Conservation (phyloP, 1,140 invertebrate genomes). For the Metaphire vulgaris region DNA sequence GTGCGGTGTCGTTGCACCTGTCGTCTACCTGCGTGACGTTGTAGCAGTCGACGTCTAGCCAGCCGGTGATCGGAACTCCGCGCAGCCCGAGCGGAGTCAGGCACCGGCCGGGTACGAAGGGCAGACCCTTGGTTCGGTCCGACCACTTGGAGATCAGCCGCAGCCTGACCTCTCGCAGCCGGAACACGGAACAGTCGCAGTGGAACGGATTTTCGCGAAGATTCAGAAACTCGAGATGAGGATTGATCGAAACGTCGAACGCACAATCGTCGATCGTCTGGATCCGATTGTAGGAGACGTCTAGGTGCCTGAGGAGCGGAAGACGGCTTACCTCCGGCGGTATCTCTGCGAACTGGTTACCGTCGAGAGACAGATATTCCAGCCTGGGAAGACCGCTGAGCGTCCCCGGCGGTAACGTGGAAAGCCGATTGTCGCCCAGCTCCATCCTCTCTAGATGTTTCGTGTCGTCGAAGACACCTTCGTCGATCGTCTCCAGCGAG, state of each 20-base stretch:
- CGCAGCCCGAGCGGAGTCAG: constrained; percentile 7
- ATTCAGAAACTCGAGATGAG: constrained; percentile 19
- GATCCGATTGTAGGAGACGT: constrained; percentile 29
- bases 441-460: constrained; percentile 21
- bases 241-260: neutral
- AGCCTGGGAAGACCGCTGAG: constrained; percentile 10
- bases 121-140: neutral
- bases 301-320: constrained; percentile 19
- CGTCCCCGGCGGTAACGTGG: constrained; percentile 9
- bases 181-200: constrained; percentile 29
- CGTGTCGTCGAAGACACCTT: constrained; percentile 22
- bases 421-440: constrained; percentile 26
- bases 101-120: constrained; percentile 26
- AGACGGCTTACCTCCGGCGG: constrained; percentile 16
- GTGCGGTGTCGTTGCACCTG: neutral
- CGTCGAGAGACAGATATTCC: constrained; percentile 23
- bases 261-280: constrained; percentile 21
- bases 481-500: constrained; percentile 10
- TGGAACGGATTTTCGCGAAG: constrained; percentile 29
- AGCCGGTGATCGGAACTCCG: constrained; percentile 23
- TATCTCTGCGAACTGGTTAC: constrained; percentile 13
- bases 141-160: constrained; percentile 18
- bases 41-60: constrained; percentile 24
- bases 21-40: neutral
- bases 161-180: constrained; percentile 15